phyloP scores from a whole-genome alignment of 2,797 vertebrate species.

The Pipistrellus nathusii region DNA sequence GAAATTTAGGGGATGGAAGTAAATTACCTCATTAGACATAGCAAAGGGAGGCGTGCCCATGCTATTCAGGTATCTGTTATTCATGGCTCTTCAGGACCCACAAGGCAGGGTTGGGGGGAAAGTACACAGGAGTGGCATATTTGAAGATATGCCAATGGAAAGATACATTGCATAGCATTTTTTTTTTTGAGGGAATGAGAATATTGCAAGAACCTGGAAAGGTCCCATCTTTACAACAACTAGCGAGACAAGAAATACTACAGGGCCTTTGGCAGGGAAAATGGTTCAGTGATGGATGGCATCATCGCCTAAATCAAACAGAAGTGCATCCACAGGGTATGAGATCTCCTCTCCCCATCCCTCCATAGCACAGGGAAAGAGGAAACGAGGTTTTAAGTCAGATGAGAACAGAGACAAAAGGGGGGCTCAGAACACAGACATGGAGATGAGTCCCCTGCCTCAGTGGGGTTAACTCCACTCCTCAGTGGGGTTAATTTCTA shows the following conservation, averaged over 20 bases:
- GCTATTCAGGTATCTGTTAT: no score
- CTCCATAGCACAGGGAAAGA: not conserved
- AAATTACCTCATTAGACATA: no score
- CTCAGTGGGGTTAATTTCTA: not conserved
- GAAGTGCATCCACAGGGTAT: not conserved
- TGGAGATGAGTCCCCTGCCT: not conserved
- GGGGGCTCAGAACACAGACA: not conserved
- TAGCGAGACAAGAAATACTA: not conserved
- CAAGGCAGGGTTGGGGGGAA: no score
- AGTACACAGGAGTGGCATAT: no score
- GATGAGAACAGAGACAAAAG: not conserved
- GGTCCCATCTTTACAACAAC: not conserved
- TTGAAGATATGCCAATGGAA: no score
- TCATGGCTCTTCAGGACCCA: no score
- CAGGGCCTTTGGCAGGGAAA: not conserved
- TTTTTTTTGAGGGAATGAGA: no score
- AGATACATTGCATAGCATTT: no score
- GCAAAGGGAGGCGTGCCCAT: no score
- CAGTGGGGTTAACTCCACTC: not conserved
- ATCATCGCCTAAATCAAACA: not conserved
- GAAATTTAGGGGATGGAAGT: no score
- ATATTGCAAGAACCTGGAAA: no score
- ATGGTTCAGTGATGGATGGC: not conserved
- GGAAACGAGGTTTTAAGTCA: not conserved
- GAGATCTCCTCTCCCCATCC: not conserved